phyloP scores from a whole-genome alignment of 2,888 invertebrate genomes.

The Andrena chrysosceles region DNA sequence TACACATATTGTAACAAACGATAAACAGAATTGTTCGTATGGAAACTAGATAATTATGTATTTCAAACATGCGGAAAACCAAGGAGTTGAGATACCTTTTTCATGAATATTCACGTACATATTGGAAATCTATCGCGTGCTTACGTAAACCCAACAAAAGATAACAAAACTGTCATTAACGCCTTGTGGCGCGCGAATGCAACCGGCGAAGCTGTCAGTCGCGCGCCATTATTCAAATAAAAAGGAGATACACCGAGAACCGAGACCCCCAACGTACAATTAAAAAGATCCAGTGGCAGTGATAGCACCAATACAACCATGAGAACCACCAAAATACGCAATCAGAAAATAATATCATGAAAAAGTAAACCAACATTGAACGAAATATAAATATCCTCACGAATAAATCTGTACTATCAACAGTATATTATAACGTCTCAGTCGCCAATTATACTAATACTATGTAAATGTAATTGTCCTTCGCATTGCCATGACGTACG shows the following conservation, averaged over 20 bases:
- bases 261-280: background rate
- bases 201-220: background rate
- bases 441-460: too few species aligned
- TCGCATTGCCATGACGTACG: too few species aligned
- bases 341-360: too few species aligned
- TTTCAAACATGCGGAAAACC: background rate
- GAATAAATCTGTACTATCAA: too few species aligned
- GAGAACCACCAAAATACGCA: too few species aligned
- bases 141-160: background rate
- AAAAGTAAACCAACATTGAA: too few species aligned
- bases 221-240: background rate
- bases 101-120: too few species aligned
- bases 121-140: background rate
- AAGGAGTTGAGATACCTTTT: background rate
- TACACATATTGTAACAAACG: background rate
- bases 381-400: too few species aligned
- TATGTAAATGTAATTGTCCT: too few species aligned
- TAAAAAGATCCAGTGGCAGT: background rate
- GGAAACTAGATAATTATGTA: background rate
- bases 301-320: background rate
- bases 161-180: conserved; percentile 14
- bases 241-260: background rate
- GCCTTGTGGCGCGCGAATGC: background rate
- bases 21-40: background rate
- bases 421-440: too few species aligned